phyloP scores from a whole-genome alignment of 1,140 invertebrate genomes.

The Leptopilina clavipes region DNA sequence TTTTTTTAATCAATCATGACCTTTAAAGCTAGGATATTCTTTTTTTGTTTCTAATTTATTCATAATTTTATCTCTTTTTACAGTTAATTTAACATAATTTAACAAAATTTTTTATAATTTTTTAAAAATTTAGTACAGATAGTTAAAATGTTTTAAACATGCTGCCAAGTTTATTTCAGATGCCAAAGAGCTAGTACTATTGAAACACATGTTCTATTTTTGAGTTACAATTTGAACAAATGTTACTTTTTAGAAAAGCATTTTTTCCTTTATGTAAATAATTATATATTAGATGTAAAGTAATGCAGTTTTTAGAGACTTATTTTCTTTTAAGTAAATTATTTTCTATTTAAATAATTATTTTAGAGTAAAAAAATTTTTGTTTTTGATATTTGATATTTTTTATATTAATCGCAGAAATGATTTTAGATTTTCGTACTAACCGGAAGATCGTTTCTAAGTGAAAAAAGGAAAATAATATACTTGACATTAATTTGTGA shows the following conservation, averaged over 20 bases:
- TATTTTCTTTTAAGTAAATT: no score
- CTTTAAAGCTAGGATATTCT: not conserved
- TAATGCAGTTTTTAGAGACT: no score
- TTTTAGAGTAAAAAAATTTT: no score
- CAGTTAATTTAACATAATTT: no score
- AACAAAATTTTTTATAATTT: not conserved
- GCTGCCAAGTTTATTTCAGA: conserved; percentile 44
- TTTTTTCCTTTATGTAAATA: not conserved
- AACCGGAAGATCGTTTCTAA: not conserved
- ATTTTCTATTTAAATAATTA: no score
- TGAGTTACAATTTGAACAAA: not conserved
- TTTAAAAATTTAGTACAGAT: not conserved
- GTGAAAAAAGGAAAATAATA: not conserved
- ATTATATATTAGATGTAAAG: not conserved
- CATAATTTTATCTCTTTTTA: no score
- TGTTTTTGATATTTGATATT: no score
- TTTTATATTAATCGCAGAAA: not conserved
- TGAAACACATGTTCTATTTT: conserved; percentile 5
- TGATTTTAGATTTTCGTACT: not conserved
- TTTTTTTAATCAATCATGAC: not conserved
- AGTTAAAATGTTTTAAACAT: not conserved
- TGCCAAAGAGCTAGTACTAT: conserved; percentile 19
- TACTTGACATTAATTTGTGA: not conserved
- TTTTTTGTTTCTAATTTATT: not conserved
- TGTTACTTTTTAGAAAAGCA: not conserved